Base-by-base conservation (phyloP, 2,797 vertebrate species). In the Sternotherus odoratus region DNA sequence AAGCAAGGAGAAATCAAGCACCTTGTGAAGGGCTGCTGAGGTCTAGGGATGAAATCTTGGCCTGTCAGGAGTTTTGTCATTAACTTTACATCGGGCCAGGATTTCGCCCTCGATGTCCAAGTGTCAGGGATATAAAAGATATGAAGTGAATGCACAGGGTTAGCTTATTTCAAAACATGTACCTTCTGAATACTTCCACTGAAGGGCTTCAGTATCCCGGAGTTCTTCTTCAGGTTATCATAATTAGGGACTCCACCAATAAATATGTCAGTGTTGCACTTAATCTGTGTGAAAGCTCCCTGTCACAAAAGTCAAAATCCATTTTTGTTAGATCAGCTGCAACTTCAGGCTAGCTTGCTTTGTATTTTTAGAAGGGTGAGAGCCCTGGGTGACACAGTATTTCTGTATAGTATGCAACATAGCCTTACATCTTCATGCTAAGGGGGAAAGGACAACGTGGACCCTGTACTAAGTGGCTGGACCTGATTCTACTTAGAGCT, bases 261-360 rank as follows among this genome's bases (percentile, higher is more conserved):
- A 88, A 98, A 99, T 90, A 99, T 98, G 88, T 99, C 98, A 15
- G 99, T 99, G 92, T 99, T 99, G 98, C 99, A 99, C 91, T 98
- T 99, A 93, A 99, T 99, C 97, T 99, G 99, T 24, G 99, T 99
- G 97, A 99, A 99, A 78, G 99, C 99, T 10, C 99, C 99, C 99
- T 99, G 95, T 21, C 86, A 92, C 54, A 94, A 78, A 3, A 6
- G 23, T 0, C 87, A 30, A 8, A 51, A 43, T 5, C 86, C 19
- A 0, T 30, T 83, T 89, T 93, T 69, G 79, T 85, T 49, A 54
- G 24, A 87, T 28, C n/a, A 87, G 72, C 28, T 88, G 51, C 53
- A 93, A 75, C 6, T 49, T 83, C 33, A 36, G 12, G 54, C 10
- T 30, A 82, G 15, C 5, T 19, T 19, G 33, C 15, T 6, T 5